Conservation (phyloP, 1,140 invertebrate species). For the Mamestra configurata region DNA sequence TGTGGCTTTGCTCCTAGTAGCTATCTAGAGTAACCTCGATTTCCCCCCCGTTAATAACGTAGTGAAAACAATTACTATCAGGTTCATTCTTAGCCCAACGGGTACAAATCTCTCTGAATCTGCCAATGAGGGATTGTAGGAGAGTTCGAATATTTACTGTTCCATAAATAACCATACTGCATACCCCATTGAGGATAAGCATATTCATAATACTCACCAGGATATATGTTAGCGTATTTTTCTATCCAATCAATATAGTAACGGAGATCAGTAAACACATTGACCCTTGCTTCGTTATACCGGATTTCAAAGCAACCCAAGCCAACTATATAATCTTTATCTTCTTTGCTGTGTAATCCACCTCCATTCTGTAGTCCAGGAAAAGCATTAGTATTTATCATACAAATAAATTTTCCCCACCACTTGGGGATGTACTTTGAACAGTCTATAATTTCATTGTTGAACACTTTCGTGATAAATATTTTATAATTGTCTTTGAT, state of each 20-base stretch:
- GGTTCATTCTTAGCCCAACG: too few species aligned
- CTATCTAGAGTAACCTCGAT: too few species aligned
- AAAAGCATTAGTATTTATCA: conserved; percentile 57
- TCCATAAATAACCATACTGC: conserved; percentile 30
- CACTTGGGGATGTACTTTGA: conserved; percentile 73
- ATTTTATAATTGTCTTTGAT: conserved; percentile 74
- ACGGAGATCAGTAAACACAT: conserved; percentile 73
- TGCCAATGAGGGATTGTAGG: conserved; percentile 60
- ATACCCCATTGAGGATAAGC: conserved; percentile 71
- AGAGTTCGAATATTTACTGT: conserved; percentile 47
- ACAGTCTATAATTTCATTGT: conserved; percentile 65
- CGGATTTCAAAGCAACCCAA: conserved; percentile 74
- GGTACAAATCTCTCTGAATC: conserved; percentile 58
- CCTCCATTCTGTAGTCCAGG: conserved; percentile 65
- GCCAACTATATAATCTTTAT: conserved; percentile 53
- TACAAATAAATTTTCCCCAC: conserved; percentile 79
- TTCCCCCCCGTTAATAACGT: too few species aligned
- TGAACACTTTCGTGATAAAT: conserved; percentile 36
- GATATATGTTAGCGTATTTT: conserved; percentile 56
- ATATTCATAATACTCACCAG: conserved; percentile 74
- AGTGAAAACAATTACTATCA: too few species aligned
- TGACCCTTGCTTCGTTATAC: conserved; percentile 72
- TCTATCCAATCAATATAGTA: conserved; percentile 69
- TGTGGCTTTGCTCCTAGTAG: too few species aligned
- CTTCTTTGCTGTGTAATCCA: conserved; percentile 44